Evolutionary conservation across 2,888 invertebrate species (phyloP).

Genomic region (Drosophila neotestacea): DNA sequence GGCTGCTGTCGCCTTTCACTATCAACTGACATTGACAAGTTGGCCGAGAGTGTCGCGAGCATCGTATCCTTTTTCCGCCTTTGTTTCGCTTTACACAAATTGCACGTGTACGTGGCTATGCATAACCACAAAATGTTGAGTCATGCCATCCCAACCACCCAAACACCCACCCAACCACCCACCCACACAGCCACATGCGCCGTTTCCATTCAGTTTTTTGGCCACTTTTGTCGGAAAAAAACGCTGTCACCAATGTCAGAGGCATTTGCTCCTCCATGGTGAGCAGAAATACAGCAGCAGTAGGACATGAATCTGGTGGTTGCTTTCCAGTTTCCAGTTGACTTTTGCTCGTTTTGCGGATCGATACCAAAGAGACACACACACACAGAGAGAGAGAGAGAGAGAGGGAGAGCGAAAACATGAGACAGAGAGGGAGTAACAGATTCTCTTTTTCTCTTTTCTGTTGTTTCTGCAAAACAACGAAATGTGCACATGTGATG

Average conservation of each 20-base stretch:
- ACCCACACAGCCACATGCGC: slow-evolving; percentile 19
- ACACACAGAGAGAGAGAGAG: slow-evolving; percentile 2
- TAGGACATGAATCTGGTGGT: slow-evolving; percentile 63
- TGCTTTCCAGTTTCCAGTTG: slow-evolving; percentile 79
- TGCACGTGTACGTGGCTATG: slow-evolving; percentile 68
- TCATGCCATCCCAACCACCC: slow-evolving; percentile 45
- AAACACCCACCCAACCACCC: not conserved
- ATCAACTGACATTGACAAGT: slow-evolving; percentile 77
- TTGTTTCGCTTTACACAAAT: slow-evolving; percentile 38
- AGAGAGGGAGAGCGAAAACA: slow-evolving; percentile 5
- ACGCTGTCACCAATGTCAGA: slow-evolving; percentile 60
- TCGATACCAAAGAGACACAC: slow-evolving; percentile 58
- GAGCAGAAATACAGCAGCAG: slow-evolving; percentile 28
- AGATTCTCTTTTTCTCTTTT: slow-evolving; percentile 16
- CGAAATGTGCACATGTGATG: slow-evolving; percentile 78
- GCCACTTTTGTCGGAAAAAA: slow-evolving; percentile 30
- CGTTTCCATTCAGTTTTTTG: slow-evolving; percentile 52
- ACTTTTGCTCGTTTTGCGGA: slow-evolving; percentile 70
- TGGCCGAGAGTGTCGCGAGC: slow-evolving; percentile 33
- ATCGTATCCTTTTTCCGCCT: slow-evolving; percentile 40
- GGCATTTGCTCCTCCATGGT: slow-evolving; percentile 37
- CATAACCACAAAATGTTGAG: slow-evolving; percentile 80
- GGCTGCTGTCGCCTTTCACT: slow-evolving; percentile 54
- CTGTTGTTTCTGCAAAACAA: slow-evolving; percentile 59
- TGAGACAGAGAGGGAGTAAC: slow-evolving; percentile 7